Base-by-base conservation (phyloP, 1,140 invertebrate genomes). In the Drusus annulatus region DNA sequence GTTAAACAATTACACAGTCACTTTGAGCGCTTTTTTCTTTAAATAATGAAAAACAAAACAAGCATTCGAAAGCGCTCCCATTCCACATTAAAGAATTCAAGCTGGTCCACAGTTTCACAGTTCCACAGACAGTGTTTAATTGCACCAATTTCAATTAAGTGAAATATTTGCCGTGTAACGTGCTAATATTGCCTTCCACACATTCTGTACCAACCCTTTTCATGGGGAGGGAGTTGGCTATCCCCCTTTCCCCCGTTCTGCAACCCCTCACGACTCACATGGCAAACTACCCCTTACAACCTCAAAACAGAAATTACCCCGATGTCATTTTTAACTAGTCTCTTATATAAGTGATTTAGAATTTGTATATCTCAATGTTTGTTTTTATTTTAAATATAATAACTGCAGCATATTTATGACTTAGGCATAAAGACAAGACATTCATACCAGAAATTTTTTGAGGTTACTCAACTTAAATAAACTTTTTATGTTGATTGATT, bases 71-170 rank as follows among this genome's bases (percentile, higher is more conserved):
- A 45, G 36, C 7, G 4, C 7, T 16, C 62, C 25, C 62, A 65
- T 65, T 65, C 25, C 23, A 25, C 28, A 8, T 16, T 16, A 71
- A 71, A 71, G 68, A 71, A 71, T 71, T 23, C 68, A 17, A 51
- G 36, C 36, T 45, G 36, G 36, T 45, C n/a, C 3, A 71, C 36
- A 21, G 36, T 17, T 50, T 5, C 15, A 71, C 36, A 21, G 68
- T 17, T 50, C 68, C n/a, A 4, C 36, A 63, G 75, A 63, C 75
- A 76, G 56, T 76, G 65, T 73, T 69, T 80, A 80, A 80, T 80
- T 80, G 58, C 78, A 80, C 78, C 78, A 80, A 80, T 80, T 80
- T 80, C 71, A 80, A 79, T 80, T 80, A 80, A 80, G 78, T 80
- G 45, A 80, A 75, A 80, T 74, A 80, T 80, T 80, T 52, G 69